phyloP scores from a whole-genome alignment of 2,888 invertebrate genomes.

The Schizotus pectinicornis region DNA sequence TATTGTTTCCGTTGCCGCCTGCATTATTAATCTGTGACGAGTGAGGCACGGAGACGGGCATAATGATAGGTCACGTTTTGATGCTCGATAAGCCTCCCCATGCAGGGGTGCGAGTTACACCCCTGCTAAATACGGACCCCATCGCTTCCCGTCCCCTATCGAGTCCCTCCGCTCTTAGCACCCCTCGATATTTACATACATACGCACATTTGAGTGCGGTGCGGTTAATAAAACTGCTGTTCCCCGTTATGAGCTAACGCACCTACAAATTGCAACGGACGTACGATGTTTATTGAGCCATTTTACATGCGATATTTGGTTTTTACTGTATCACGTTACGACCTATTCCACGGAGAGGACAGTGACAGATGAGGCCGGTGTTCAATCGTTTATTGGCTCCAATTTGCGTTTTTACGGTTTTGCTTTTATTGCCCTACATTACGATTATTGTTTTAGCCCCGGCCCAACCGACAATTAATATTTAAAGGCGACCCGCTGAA shows the following conservation, averaged over 20 bases:
- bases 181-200: conserved; percentile 35
- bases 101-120: conserved; percentile 43
- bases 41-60: conserved; percentile 23
- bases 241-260: conserved; percentile 38
- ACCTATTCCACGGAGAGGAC: conserved; percentile 35
- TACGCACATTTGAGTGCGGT: conserved; percentile 33
- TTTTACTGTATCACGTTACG: conserved; percentile 46
- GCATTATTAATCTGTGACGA: conserved; percentile 20
- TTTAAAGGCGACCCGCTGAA: no score
- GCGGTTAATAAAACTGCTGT: conserved; percentile 41
- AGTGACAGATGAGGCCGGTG: conserved; percentile 42
- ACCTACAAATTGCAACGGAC: conserved; percentile 47
- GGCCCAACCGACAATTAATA: no score
- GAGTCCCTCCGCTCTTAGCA: conserved; percentile 15
- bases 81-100: conserved; percentile 48
- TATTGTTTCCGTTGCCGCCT: conserved; percentile 12
- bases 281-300: conserved; percentile 50
- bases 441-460: conserved; percentile 7
- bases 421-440: conserved; percentile 4
- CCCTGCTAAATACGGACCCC: conserved; percentile 35
- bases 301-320: conserved; percentile 52
- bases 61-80: conserved; percentile 52
- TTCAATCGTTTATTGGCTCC: conserved; percentile 40
- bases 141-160: conserved; percentile 25
- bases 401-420: conserved; percentile 26